A percentile compares a stretch with the other conserved stretches of the same genome.
Evolutionary conservation across 2,797 vertebrate species (phyloP).

Genomic region (Sebastes oblongus): DNA sequence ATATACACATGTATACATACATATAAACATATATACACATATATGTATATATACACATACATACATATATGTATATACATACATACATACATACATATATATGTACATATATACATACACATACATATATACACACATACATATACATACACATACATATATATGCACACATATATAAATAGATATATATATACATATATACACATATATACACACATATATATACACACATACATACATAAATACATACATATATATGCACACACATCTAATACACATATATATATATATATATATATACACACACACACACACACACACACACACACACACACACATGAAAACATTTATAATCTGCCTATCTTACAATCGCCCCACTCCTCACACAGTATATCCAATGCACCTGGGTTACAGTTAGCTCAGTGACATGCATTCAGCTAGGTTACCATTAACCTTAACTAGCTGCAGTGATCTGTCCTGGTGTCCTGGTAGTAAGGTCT

Average conservation of each 20-base stretch:
- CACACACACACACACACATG: too few species aligned
- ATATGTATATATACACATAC: too few species aligned
- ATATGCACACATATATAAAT: accelerated
- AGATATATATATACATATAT: too few species aligned
- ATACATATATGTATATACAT: accelerated
- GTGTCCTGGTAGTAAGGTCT: conserved; percentile 3
- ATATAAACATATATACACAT: accelerated
- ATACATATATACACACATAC: accelerated
- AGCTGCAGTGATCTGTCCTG: not conserved
- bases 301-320: accelerated
- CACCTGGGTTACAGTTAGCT: not conserved
- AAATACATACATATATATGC: too few species aligned
- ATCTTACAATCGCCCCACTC: not conserved
- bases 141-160: accelerated
- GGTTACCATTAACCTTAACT: not conserved
- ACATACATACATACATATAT: accelerated
- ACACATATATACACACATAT: accelerated
- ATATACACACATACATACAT: accelerated
- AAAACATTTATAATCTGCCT: not conserved
- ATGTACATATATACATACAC: accelerated
- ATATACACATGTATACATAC: accelerated
- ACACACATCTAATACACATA: too few species aligned
- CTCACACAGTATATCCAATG: not conserved
- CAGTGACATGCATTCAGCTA: not conserved
- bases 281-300: too few species aligned